Base-by-base conservation (phyloP, 2,888 invertebrate species). In the Oxyteleia sp. region DNA sequence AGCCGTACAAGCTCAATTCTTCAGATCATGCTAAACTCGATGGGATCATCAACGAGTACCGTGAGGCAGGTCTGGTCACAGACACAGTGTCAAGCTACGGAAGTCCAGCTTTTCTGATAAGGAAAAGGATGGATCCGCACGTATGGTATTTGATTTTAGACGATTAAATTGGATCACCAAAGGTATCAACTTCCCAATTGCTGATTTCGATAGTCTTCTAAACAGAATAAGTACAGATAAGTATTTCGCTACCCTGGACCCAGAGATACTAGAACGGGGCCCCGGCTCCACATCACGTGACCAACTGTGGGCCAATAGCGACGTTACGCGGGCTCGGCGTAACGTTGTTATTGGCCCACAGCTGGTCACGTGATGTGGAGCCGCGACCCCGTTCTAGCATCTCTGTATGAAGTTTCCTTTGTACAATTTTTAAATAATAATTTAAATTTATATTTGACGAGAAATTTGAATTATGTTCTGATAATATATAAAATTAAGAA, bases 41-140 rank as follows among this genome's bases (percentile, higher is more conserved):
- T 8, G 26, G 35, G 4, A 78, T 85, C 0, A 41, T 74, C 2
- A 20, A 55, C 3, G 11, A 81, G 0, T 74, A 74, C 26, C 61
- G 53, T 11, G n/a, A 55, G 10, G 53, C 35, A 1, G 74, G 74
- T 0, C 29, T 82, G 1, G 32, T 81, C 11, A 63, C 68, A 2
- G 81, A 81, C 5, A 75, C 68, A 10, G 16, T 45, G 13, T 74
- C 81, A 0, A 38, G 32, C 0, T 49, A 15, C n/a, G 75, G 63
- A 4, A 81, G 64, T 69, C 61, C 80, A 3, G 80, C 55, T 0
- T 80, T 81, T 20, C 0, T 81, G 10, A 41, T 81, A 0, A 26
- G 0, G 74, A 74, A 18, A 61, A 59, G 11, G 68, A 78, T 32
- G 78, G 55, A 10, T 15, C 43, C 8, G 23, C 43, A 4, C 26